Percentiles rank a stretch among this genome's conserved stretches.
These are phyloP conservation scores for Sturnira hondurensis DNA, from an alignment of 2,113 vertebrate species.

Conservation along the genomic window DNA sequence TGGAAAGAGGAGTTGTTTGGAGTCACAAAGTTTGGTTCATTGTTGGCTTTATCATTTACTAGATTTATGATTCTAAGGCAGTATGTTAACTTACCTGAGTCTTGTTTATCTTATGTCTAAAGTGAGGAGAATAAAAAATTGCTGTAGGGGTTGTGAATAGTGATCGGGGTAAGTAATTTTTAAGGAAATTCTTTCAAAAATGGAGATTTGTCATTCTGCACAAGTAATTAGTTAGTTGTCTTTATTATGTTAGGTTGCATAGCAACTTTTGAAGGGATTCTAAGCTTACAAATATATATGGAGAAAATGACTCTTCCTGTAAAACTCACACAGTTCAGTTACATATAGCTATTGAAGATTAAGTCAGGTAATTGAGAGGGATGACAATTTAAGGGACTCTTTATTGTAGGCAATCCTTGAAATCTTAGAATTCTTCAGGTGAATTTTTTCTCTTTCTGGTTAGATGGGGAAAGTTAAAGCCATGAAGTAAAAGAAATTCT, in stretches of 20 bases:
- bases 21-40: neutral
- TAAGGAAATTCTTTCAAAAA: slow-evolving; percentile 7
- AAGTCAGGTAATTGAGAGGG: neutral
- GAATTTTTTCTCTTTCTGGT: neutral
- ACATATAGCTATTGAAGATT: neutral
- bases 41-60: neutral
- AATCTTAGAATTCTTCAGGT: neutral
- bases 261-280: slow-evolving; percentile 20
- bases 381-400: neutral
- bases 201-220: neutral
- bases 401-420: neutral
- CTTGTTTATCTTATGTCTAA: slow-evolving; percentile 8
- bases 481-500: slow-evolving; percentile 6
- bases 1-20: neutral
- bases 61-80: neutral
- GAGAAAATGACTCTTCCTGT: neutral
- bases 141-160: neutral
- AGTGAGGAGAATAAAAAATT: neutral
- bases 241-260: neutral
- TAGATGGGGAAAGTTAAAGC: neutral
- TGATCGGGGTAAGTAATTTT: slow-evolving; percentile 10
- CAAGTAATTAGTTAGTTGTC: neutral
- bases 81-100: neutral
- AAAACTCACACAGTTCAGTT: neutral
- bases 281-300: neutral